Conservation (phyloP, 23 tunicate genomes). For the Styela plicata region DNA sequence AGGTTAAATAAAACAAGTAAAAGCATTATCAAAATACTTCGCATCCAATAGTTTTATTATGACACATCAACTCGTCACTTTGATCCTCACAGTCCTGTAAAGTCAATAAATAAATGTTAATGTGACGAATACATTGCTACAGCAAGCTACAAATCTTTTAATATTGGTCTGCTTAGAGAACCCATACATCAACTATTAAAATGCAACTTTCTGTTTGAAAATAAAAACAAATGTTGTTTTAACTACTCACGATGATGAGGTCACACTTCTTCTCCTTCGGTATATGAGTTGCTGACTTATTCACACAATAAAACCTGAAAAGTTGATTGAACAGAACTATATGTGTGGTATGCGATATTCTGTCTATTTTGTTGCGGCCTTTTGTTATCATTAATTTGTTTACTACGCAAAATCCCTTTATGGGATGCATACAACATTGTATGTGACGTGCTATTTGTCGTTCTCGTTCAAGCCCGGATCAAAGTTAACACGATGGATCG, state of each 20-base stretch:
- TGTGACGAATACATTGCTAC: background rate
- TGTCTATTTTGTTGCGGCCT: no score
- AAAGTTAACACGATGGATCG: no score
- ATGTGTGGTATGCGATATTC: no score
- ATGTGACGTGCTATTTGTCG: background rate
- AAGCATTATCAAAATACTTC: background rate
- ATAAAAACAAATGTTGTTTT: background rate
- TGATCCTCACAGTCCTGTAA: background rate
- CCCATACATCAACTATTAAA: no score
- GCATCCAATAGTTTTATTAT: background rate
- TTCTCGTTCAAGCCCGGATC: no score
- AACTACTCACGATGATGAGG: background rate
- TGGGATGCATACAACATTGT: background rate
- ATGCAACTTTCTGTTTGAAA: background rate
- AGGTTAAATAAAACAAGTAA: no score
- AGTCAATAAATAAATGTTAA: background rate
- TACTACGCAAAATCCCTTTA: background rate
- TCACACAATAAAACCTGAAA: conserved; percentile 1
- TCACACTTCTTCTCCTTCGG: conserved; percentile 8
- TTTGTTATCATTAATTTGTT: no score
- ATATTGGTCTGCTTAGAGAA: background rate
- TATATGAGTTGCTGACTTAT: background rate
- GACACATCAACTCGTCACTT: background rate
- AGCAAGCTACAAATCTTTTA: no score
- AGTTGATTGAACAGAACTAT: background rate